Evolutionary conservation across 1,140 invertebrate genomes (phyloP).

Genomic region (Drosophila athabasca): DNA sequence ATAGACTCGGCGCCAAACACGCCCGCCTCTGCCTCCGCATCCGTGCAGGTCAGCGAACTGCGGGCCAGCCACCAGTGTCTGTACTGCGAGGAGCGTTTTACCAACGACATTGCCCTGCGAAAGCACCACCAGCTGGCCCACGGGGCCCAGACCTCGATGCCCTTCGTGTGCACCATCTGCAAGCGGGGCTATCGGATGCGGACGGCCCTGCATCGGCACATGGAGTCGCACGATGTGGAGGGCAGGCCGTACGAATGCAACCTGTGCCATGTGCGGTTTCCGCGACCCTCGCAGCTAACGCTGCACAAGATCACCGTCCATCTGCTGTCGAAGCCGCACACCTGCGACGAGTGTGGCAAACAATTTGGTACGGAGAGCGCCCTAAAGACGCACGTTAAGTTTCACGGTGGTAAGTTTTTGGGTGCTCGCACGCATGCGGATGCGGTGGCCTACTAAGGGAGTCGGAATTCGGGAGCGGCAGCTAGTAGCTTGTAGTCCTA

Average conservation of each 20-base stretch:
- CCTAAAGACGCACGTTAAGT: slow-evolving; percentile 83
- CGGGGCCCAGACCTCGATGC: slow-evolving; percentile 67
- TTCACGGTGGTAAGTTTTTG: slow-evolving; percentile 82
- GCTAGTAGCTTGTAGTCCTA: slow-evolving; percentile 44
- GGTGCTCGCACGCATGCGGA: slow-evolving; percentile 53
- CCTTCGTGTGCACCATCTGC: slow-evolving; percentile 72
- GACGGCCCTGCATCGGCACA: slow-evolving; percentile 75
- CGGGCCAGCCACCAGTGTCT: slow-evolving; percentile 65
- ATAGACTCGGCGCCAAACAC: slow-evolving; percentile 34
- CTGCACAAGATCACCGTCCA: slow-evolving; percentile 80
- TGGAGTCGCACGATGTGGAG: slow-evolving; percentile 77
- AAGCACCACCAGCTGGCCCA: slow-evolving; percentile 77
- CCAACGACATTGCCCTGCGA: slow-evolving; percentile 71
- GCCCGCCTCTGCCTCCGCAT: slow-evolving; percentile 24
- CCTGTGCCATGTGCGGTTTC: slow-evolving; percentile 73
- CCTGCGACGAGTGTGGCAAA: slow-evolving; percentile 78
- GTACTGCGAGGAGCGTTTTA: slow-evolving; percentile 71
- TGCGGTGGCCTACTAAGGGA: slow-evolving; percentile 49
- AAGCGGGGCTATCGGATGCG: slow-evolving; percentile 78
- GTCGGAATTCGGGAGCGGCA: slow-evolving; percentile 8
- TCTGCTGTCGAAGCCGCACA: slow-evolving; percentile 71
- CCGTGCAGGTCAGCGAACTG: slow-evolving; percentile 47
- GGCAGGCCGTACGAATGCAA: slow-evolving; percentile 76
- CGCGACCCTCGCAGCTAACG: slow-evolving; percentile 71
- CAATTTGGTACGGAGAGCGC: slow-evolving; percentile 82